These are phyloP conservation scores for Hypothenemus hampei DNA, from an alignment of 1,140 invertebrate genomes.

Conservation along the genomic window DNA sequence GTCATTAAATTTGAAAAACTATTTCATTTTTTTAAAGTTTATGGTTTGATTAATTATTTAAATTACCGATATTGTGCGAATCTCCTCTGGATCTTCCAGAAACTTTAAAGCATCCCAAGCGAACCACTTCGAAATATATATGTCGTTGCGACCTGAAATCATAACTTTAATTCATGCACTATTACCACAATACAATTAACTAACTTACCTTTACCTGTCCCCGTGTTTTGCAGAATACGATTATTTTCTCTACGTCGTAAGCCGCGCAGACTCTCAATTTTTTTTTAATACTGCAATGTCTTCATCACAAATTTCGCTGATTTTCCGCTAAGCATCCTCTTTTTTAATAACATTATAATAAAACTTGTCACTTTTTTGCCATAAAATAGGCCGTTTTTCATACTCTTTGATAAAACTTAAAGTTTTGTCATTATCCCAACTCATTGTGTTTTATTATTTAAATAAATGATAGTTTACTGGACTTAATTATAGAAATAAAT, in stretches of 20 bases:
- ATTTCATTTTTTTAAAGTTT: not conserved
- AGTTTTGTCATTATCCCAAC: constrained; percentile 9
- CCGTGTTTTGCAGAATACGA: not conserved
- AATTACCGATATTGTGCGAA: not conserved
- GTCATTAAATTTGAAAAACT: no score
- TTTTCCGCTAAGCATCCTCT: constrained; percentile 6
- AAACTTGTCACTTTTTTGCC: constrained; percentile 1
- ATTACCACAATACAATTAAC: constrained; percentile 1
- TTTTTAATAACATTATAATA: constrained; percentile 11
- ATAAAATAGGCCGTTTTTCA: constrained; percentile 10
- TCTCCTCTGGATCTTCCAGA: constrained; percentile 5
- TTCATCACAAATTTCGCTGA: constrained; percentile 5
- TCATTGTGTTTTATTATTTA: not conserved
- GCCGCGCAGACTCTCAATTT: constrained; percentile 10
- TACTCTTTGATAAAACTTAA: constrained; percentile 13
- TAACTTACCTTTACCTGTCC: constrained; percentile 4
- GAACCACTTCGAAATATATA: constrained; percentile 5
- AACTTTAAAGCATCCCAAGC: constrained; percentile 1
- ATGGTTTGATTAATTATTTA: not conserved
- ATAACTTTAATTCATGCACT: not conserved
- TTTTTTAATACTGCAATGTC: constrained; percentile 1
- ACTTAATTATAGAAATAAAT: constrained; percentile 1
- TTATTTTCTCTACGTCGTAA: constrained; percentile 6
- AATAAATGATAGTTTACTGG: constrained; percentile 1
- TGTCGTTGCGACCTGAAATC: constrained; percentile 1